Evolutionary conservation across 2,113 vertebrate genomes (phyloP), one percentile per base, ranked within the genome.

Genomic region (Balaeniceps rex): DNA sequence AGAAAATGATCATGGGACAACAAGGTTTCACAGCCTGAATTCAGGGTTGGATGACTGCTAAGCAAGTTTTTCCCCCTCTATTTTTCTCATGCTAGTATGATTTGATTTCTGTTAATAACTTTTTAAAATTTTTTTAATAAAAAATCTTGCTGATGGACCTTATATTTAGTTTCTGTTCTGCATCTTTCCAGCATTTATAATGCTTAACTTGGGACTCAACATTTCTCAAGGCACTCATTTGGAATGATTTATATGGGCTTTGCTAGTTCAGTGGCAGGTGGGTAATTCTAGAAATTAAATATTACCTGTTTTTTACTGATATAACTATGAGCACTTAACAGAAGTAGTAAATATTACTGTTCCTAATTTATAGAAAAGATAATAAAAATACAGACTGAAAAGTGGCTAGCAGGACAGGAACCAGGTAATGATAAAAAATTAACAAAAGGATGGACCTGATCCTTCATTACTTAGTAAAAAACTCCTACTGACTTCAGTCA

Each of bases 211-310:
- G 83, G 65, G 96, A 89, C 51, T 42, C 36, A 76, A 49, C 49
- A 40, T 94, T 85, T 87, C 94, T 96, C 93, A 93, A 94, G 87
- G 51, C 83, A 65, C 87, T 83, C 78, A 91, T 94, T 94, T 85
- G 25, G 80, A 94, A 94, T 87, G 81, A 97, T 96, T 96, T 95
- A 94, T 78, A 82, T 23, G 47, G 74, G 74, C 58, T 96, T 84
- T 95, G 63, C 58, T 93, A 72, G 71, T 83, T 87, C 88, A 91
- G 87, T 72, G 63, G 60, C 70, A 89, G 49, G 81, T 91, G 81
- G 65, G 83, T 82, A 91, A 93, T 89, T 85, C 87, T 36, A 92
- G 84, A 93, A 79, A 94, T 94, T 95, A 95, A 87, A 74, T 83
- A 92, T 66, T 93, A 82, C 54, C 66, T 77, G 29, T 0, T 80